phyloP scores from a whole-genome alignment of 2,113 vertebrate genomes.

The Nycticryphes semicollaris region DNA sequence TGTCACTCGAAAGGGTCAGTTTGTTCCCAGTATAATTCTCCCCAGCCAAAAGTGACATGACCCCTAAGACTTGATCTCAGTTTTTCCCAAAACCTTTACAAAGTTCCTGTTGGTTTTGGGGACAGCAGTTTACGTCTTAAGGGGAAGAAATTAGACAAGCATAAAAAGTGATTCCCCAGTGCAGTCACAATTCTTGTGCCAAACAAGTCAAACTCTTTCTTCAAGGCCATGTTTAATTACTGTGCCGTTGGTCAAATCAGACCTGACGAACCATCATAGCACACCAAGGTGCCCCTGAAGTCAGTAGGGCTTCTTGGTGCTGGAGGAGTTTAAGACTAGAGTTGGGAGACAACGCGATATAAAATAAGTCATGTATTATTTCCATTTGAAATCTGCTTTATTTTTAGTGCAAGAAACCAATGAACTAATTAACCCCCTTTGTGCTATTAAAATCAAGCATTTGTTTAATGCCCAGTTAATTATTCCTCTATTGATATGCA shows the following conservation, averaged over 20 bases:
- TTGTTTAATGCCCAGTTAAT: conserved; percentile 33
- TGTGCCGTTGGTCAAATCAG: not conserved
- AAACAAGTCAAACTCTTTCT: not conserved
- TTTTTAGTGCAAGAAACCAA: conserved; percentile 1
- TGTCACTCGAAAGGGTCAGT: not conserved
- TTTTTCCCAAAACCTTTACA: not conserved
- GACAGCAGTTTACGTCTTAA: not conserved
- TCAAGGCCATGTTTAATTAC: not conserved
- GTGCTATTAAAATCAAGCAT: conserved; percentile 6
- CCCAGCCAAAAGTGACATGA: not conserved
- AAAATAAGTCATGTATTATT: conserved; percentile 1
- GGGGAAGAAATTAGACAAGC: not conserved
- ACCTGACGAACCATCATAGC: not conserved
- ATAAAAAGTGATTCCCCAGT: not conserved
- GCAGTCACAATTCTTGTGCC: not conserved
- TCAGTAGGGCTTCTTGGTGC: not conserved
- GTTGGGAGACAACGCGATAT: not conserved
- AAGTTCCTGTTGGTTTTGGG: not conserved
- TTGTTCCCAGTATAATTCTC: not conserved
- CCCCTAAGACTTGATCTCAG: not conserved
- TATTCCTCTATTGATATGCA: not conserved
- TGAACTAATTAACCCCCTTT: not conserved
- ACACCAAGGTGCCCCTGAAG: not conserved
- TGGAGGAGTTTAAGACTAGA: not conserved
- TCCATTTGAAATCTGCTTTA: not conserved